Evolutionary conservation across 1,140 invertebrate genomes (phyloP).

Genomic region (Drosophila yakuba): DNA sequence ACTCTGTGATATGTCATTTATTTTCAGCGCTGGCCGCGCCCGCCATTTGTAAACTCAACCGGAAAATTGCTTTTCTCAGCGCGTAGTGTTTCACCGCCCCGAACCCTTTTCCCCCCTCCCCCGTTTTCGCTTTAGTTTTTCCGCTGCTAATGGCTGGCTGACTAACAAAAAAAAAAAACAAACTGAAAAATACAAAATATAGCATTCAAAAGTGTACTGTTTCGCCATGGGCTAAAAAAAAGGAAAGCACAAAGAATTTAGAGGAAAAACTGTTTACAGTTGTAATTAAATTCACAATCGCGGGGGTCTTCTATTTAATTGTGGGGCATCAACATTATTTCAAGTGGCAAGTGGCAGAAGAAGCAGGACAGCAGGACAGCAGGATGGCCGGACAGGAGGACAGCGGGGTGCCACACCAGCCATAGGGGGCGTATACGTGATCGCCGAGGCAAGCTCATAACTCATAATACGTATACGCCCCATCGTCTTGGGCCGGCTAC

Average conservation of each 20-base stretch:
- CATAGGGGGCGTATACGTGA: conserved; percentile 61
- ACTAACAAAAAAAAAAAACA: not conserved
- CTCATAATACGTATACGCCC: conserved; percentile 68
- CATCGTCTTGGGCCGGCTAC: conserved; percentile 46
- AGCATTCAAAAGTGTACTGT: conserved; percentile 14
- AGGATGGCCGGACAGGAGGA: not conserved
- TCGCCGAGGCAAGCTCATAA: conserved; percentile 56
- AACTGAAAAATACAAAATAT: conserved; percentile 26
- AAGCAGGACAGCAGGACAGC: no score
- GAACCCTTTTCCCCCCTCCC: conserved; percentile 3
- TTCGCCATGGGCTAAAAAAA: not conserved
- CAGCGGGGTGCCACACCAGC: conserved; percentile 1
- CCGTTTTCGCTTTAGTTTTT: conserved; percentile 28
- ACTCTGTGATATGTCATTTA: conserved; percentile 77
- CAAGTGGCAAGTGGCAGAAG: conserved; percentile 1
- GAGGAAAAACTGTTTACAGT: conserved; percentile 44
- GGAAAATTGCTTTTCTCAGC: conserved; percentile 80
- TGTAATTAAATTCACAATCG: conserved; percentile 67
- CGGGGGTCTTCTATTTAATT: conserved; percentile 60
- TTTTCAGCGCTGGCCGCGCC: conserved; percentile 61
- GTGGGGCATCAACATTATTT: conserved; percentile 71
- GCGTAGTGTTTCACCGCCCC: conserved; percentile 39
- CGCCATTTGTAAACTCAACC: conserved; percentile 74
- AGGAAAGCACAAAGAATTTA: not conserved
- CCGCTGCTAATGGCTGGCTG: conserved; percentile 33